phyloP scores from a whole-genome alignment of 2,888 invertebrate genomes.

The Drosophila diplacantha region DNA sequence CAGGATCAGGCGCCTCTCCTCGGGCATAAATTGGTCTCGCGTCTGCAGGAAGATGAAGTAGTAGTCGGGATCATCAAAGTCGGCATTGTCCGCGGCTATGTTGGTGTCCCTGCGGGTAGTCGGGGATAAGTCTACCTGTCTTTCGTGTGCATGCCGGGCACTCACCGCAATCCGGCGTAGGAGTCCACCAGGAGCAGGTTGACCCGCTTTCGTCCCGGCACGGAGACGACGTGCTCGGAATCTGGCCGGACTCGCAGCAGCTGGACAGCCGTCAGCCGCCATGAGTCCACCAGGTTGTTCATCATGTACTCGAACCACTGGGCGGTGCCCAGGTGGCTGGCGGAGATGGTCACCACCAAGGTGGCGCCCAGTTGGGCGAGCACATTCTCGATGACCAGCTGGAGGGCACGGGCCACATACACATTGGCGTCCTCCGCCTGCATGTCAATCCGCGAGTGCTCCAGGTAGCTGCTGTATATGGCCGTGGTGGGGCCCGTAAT shows the following conservation, averaged over 20 bases:
- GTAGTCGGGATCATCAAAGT: constrained; percentile 62
- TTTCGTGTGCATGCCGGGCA: neutral
- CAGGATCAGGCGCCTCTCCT: constrained; percentile 56
- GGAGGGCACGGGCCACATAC: constrained; percentile 45
- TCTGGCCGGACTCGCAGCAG: constrained; percentile 33
- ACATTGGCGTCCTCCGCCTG: constrained; percentile 49
- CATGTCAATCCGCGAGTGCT: constrained; percentile 41
- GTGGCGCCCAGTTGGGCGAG: constrained; percentile 50
- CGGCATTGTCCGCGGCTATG: constrained; percentile 48
- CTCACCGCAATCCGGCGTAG: constrained; percentile 52
- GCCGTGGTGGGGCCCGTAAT: neutral
- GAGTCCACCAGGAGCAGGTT: constrained; percentile 64
- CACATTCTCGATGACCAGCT: constrained; percentile 47
- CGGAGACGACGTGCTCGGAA: constrained; percentile 6
- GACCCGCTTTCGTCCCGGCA: constrained; percentile 50
- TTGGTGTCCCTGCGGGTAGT: constrained; percentile 38
- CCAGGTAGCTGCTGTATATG: constrained; percentile 39
- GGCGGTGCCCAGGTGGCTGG: constrained; percentile 4
- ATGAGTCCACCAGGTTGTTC: constrained; percentile 34
- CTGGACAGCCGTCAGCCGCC: constrained; percentile 47
- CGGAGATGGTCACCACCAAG: constrained; percentile 45
- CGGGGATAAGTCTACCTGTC: neutral
- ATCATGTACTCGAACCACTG: constrained; percentile 52
- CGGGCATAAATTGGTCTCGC: constrained; percentile 36
- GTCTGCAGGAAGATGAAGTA: constrained; percentile 69